These are phyloP conservation scores for Carposina sasakii DNA, from an alignment of 1,140 invertebrate species.

Conservation along the genomic window DNA sequence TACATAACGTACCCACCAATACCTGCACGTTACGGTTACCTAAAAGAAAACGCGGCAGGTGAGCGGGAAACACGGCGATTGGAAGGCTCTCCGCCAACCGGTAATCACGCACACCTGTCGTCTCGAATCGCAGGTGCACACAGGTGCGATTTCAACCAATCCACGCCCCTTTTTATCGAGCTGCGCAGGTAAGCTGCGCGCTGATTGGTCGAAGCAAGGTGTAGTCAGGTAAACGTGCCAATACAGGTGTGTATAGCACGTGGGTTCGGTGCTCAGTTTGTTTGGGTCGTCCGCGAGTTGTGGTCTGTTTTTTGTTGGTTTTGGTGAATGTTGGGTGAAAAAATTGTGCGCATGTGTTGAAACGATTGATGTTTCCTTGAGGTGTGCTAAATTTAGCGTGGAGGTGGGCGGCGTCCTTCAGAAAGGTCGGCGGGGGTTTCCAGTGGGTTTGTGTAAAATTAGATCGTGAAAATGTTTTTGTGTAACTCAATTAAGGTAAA, in stretches of 20 bases:
- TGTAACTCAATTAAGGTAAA: too few relatives aligned
- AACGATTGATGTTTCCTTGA: conserved; percentile 68
- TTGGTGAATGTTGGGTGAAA: conserved; percentile 17
- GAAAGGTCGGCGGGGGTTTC: conserved; percentile 9
- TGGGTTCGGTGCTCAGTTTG: conserved; percentile 7
- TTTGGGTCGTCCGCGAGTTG: conserved; percentile 17
- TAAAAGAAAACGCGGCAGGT: conserved; percentile 25
- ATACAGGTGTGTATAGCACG: conserved; percentile 26
- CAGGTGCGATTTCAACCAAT: conserved; percentile 41
- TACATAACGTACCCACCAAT: conserved; percentile 35
- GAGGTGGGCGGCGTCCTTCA: conserved; percentile 46
- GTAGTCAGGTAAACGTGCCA: conserved; percentile 37
- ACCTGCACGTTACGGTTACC: conserved; percentile 26
- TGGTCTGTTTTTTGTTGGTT: not conserved
- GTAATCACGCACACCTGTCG: conserved; percentile 25
- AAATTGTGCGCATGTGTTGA: conserved; percentile 65
- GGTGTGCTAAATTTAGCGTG: conserved; percentile 59
- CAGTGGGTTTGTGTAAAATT: not conserved
- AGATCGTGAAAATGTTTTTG: too few relatives aligned
- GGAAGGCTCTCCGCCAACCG: conserved; percentile 38
- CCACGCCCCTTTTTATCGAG: conserved; percentile 63
- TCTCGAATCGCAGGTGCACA: conserved; percentile 35
- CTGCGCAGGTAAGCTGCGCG: conserved; percentile 67
- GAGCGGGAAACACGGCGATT: conserved; percentile 14
- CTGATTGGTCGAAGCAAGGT: conserved; percentile 55